Percentiles rank a stretch among this genome's conserved stretches.
phyloP scores from a whole-genome alignment of 2,888 invertebrate species.

The Galerucella nymphaeae region DNA sequence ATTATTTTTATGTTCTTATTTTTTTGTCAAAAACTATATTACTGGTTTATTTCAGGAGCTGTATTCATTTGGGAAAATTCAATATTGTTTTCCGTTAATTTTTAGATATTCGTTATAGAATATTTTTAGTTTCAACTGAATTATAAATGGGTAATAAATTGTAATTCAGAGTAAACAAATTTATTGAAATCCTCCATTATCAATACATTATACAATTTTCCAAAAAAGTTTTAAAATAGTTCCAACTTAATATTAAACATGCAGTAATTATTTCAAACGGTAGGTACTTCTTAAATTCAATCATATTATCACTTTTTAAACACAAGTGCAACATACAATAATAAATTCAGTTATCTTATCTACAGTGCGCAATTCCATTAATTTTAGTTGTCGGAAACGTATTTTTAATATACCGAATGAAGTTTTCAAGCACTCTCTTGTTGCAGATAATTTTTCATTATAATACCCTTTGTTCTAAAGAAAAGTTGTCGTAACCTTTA shows the following conservation, averaged over 20 bases:
- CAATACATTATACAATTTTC: too few relatives aligned
- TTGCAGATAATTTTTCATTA: constrained; percentile 49
- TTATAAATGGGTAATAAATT: too few relatives aligned
- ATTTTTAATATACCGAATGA: constrained; percentile 21
- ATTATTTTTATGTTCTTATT: too few relatives aligned
- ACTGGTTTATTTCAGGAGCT: too few relatives aligned
- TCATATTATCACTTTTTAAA: constrained; percentile 40
- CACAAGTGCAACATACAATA: constrained; percentile 33
- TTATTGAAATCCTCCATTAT: too few relatives aligned
- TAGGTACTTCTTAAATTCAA: constrained; percentile 14
- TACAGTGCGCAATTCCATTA: constrained; percentile 7
- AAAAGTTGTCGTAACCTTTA: constrained; percentile 39
- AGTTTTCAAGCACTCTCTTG: constrained; percentile 25
- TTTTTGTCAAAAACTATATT: too few relatives aligned
- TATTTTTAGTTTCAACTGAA: too few relatives aligned
- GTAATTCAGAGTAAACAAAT: too few relatives aligned
- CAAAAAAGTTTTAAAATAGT: too few relatives aligned
- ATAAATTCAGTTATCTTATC: constrained; percentile 47
- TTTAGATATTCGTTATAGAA: too few relatives aligned
- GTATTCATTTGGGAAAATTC: too few relatives aligned
- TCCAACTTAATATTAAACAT: neutral
- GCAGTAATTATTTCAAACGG: constrained; percentile 6
- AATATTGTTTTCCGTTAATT: too few relatives aligned
- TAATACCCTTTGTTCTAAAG: constrained; percentile 18
- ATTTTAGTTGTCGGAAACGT: constrained; percentile 14